These are phyloP conservation scores for Atta cephalotes DNA, from an alignment of 1,140 invertebrate genomes.

Conservation along the genomic window DNA sequence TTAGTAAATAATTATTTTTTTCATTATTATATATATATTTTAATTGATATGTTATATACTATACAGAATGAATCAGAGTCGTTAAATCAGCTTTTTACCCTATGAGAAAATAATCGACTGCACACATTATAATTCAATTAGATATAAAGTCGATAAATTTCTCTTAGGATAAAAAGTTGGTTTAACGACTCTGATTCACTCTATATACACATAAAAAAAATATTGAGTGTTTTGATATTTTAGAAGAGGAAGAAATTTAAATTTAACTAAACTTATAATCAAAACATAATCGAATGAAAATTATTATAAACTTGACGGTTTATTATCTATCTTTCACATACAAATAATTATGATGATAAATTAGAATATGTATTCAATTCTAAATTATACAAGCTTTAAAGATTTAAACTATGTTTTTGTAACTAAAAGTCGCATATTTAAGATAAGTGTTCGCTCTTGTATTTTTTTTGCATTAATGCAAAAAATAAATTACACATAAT, in stretches of 20 bases:
- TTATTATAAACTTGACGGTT: background rate
- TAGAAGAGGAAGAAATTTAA: background rate
- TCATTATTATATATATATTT: background rate
- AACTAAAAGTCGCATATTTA: background rate
- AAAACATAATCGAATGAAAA: background rate
- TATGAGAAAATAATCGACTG: too few relatives aligned
- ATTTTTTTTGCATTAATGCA: background rate
- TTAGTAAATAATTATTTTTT: background rate
- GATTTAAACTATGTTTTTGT: background rate
- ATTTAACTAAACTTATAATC: background rate
- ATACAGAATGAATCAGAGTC: too few relatives aligned
- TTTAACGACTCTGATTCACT: too few relatives aligned
- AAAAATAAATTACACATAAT: constrained; percentile 20
- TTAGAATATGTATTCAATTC: background rate
- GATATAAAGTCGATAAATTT: too few relatives aligned
- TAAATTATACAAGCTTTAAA: background rate
- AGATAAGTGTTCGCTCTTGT: background rate
- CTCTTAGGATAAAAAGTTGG: too few relatives aligned
- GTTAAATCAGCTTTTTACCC: too few relatives aligned
- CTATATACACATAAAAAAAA: too few relatives aligned
- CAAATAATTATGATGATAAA: background rate
- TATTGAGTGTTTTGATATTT: background rate
- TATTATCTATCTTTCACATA: background rate
- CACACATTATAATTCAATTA: too few relatives aligned
- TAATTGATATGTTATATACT: background rate